Evolutionary conservation across 2,888 invertebrate genomes (phyloP).

Genomic region (Drosophila birchii): DNA sequence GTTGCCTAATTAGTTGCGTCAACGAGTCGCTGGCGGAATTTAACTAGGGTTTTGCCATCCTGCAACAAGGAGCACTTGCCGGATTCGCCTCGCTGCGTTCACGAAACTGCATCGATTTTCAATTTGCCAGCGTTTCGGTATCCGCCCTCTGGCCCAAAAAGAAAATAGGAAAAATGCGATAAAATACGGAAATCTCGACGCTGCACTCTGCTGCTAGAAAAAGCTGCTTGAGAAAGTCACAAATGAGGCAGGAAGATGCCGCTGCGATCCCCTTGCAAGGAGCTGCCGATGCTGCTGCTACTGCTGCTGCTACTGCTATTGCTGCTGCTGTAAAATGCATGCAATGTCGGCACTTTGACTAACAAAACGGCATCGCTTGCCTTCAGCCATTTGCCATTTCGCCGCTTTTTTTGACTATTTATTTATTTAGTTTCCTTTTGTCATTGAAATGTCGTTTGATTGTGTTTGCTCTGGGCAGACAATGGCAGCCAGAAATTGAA

Average conservation of each 20-base stretch:
- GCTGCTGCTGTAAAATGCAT: slow-evolving; percentile 34
- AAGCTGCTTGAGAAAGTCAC: slow-evolving; percentile 34
- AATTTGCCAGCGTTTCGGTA: slow-evolving; percentile 46
- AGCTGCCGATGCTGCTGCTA: slow-evolving; percentile 15
- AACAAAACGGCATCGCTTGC: slow-evolving; percentile 47
- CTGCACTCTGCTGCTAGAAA: slow-evolving; percentile 47
- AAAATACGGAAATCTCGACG: slow-evolving; percentile 50
- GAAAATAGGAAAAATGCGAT: slow-evolving; percentile 2
- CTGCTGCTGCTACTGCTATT: slow-evolving; percentile 15
- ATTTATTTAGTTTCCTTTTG: slow-evolving; percentile 50
- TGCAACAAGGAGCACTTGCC: slow-evolving; percentile 25
- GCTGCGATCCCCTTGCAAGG: slow-evolving; percentile 16
- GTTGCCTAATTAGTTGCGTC: slow-evolving; percentile 58
- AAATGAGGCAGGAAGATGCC: slow-evolving; percentile 59
- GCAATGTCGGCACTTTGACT: slow-evolving; percentile 42
- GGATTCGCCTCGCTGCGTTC: slow-evolving; percentile 32
- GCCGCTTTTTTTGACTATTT: slow-evolving; percentile 38
- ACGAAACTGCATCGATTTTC: slow-evolving; percentile 57
- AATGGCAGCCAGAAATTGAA: slow-evolving; percentile 38
- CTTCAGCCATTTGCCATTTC: slow-evolving; percentile 40
- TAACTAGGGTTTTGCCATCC: slow-evolving; percentile 40
- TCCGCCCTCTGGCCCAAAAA: slow-evolving; percentile 12
- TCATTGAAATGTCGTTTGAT: slow-evolving; percentile 39
- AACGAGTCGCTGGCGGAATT: slow-evolving; percentile 51
- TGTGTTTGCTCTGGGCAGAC: slow-evolving; percentile 33